phyloP scores from a whole-genome alignment of 2,113 vertebrate genomes.

The Vulpes vulpes region DNA sequence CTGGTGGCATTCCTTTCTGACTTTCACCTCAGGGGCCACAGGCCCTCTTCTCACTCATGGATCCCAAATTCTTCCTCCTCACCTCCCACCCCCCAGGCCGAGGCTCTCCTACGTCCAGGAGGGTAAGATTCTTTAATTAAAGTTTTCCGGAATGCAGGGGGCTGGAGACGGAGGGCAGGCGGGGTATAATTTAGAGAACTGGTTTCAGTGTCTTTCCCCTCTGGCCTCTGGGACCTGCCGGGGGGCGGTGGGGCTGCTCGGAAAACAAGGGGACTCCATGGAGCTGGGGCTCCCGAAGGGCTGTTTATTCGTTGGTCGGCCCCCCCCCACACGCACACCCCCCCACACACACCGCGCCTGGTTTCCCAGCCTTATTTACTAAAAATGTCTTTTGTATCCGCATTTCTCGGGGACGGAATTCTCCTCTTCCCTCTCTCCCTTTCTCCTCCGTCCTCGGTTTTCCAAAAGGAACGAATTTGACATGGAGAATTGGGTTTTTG shows the following conservation, averaged over 20 bases:
- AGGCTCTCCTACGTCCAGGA: slow-evolving; percentile 65
- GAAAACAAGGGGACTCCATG: slow-evolving; percentile 73
- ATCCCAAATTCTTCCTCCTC: slow-evolving; percentile 67
- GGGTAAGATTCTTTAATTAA: slow-evolving; percentile 82
- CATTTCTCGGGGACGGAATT: slow-evolving; percentile 74
- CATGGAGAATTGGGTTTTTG: slow-evolving; percentile 69
- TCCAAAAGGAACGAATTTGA: slow-evolving; percentile 81
- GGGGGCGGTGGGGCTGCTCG: slow-evolving; percentile 27
- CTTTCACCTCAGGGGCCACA: slow-evolving; percentile 39
- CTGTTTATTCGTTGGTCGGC: slow-evolving; percentile 43
- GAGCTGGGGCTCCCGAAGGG: slow-evolving; percentile 55
- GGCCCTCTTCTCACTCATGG: slow-evolving; percentile 33
- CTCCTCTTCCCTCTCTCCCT: slow-evolving; percentile 58
- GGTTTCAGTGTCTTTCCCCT: slow-evolving; percentile 75
- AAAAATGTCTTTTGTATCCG: slow-evolving; percentile 82
- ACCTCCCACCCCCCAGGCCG: slow-evolving; percentile 43
- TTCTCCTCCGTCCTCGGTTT: slow-evolving; percentile 73
- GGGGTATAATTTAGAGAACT: slow-evolving; percentile 80
- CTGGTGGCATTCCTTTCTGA: not conserved
- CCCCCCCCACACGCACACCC: not conserved
- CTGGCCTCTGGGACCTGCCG: slow-evolving; percentile 73
- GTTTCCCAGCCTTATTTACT: slow-evolving; percentile 68
- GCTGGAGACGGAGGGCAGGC: slow-evolving; percentile 67
- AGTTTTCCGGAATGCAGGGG: slow-evolving; percentile 83
- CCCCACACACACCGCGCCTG: not conserved